phyloP scores from a whole-genome alignment of 2,797 vertebrate genomes.

The Zalophus californianus region DNA sequence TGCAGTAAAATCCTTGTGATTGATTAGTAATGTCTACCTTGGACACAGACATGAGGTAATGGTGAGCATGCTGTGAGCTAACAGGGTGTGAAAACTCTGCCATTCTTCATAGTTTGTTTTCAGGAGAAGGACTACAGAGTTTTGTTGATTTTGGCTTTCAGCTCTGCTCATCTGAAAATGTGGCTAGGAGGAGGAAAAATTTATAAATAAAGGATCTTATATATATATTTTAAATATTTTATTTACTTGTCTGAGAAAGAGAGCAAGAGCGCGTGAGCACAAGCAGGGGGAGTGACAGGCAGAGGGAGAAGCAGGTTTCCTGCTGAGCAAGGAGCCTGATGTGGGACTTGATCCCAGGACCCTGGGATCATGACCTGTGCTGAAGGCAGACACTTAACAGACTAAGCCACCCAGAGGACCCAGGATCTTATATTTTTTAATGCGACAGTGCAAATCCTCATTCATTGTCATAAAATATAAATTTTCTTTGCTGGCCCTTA shows the following conservation, averaged over 20 bases:
- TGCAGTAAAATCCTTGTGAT: not conserved
- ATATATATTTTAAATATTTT: not conserved
- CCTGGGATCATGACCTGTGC: not conserved
- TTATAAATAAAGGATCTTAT: not conserved
- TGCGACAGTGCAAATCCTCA: not conserved
- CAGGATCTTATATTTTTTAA: not conserved
- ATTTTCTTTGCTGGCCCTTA: conserved; percentile 6
- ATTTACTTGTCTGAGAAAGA: not conserved
- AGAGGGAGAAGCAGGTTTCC: not conserved
- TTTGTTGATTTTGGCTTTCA: conserved; percentile 18
- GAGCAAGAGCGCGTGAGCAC: not conserved
- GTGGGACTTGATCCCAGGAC: too few species aligned
- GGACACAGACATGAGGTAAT: not conserved
- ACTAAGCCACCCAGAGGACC: not conserved
- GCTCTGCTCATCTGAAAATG: not conserved
- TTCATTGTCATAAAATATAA: conserved; percentile 56
- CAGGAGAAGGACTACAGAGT: not conserved
- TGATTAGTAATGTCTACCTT: not conserved
- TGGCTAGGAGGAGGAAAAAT: not conserved
- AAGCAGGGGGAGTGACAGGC: not conserved
- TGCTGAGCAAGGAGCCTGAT: not conserved
- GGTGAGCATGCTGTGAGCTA: not conserved
- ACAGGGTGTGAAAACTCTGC: not conserved
- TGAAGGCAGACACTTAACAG: not conserved
- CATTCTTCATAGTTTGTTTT: not conserved